A percentile compares a stretch with the other conserved stretches of the same genome.
Evolutionary conservation across 2,797 vertebrate species (phyloP).

Genomic region (Rhinella marina): DNA sequence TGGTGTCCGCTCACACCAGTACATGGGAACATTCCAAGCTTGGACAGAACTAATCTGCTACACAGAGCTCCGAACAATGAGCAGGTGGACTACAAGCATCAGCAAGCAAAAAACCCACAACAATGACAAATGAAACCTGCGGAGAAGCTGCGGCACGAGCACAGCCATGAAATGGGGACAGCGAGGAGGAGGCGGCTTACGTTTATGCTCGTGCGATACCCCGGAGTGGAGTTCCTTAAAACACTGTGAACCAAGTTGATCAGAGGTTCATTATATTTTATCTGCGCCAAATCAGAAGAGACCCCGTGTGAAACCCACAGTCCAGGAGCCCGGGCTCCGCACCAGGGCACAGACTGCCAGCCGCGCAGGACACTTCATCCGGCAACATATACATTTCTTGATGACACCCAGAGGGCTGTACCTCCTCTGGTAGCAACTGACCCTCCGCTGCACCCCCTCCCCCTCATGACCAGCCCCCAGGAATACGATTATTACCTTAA

Average conservation of each 20-base stretch:
- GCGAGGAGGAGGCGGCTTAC: constrained; percentile 82
- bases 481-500: constrained; percentile 84
- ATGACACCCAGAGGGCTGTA: neutral
- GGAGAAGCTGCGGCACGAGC: constrained; percentile 51
- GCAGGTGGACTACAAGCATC: constrained; percentile 14
- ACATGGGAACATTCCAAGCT: neutral
- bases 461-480: neutral
- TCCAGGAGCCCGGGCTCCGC: neutral
- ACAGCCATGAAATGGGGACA: constrained; percentile 80
- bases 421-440: neutral
- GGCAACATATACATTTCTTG: neutral
- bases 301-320: neutral
- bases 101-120: neutral
- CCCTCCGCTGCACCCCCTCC: neutral
- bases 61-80: neutral
- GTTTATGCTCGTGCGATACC: constrained; percentile 85
- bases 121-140: constrained; percentile 16
- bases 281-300: constrained; percentile 88
- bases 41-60: constrained; percentile 37
- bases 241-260: constrained; percentile 89
- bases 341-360: neutral
- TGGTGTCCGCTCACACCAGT: neutral
- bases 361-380: neutral
- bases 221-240: constrained; percentile 84
- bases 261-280: constrained; percentile 92